A percentile compares a stretch with the other conserved stretches of the same genome.
Evolutionary conservation across 2,797 vertebrate genomes (phyloP).

Genomic region (Cirrhinus mrigala): DNA sequence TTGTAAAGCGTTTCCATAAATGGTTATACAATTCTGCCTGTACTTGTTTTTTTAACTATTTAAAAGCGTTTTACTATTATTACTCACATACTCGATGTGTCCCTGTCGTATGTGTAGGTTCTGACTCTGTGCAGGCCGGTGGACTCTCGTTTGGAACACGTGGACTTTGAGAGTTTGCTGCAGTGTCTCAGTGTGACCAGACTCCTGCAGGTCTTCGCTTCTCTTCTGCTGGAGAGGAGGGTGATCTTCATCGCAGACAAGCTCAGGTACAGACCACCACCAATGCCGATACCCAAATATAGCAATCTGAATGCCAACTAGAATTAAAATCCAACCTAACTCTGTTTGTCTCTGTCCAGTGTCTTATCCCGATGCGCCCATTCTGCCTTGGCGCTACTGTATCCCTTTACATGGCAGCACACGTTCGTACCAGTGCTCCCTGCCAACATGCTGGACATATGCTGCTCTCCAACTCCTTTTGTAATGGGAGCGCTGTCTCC

Average conservation of each 20-base stretch:
- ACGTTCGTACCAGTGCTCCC: conserved; percentile 96
- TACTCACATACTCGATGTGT: background rate
- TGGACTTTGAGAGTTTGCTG: conserved; percentile 93
- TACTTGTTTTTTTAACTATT: background rate
- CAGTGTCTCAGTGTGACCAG: conserved; percentile 87
- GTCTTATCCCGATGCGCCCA: conserved; percentile 92
- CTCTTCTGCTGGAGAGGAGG: conserved; percentile 93
- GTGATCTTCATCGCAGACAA: conserved; percentile 96
- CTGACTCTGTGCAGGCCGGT: conserved; percentile 92
- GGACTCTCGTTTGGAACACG: conserved; percentile 94
- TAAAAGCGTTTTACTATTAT: background rate
- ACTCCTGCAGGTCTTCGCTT: conserved; percentile 90
- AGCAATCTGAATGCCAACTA: background rate
- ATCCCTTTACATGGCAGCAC: conserved; percentile 98
- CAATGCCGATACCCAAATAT: background rate
- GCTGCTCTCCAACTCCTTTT: conserved; percentile 96
- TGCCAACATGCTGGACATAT: conserved; percentile 95
- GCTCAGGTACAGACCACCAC: conserved; percentile 82
- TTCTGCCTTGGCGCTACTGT: conserved; percentile 89
- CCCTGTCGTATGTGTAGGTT: conserved; percentile 75
- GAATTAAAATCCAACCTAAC: background rate
- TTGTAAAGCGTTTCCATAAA: no score
- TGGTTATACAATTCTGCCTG: background rate
- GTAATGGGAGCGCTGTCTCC: conserved; percentile 93
- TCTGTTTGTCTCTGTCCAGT: conserved; percentile 69